Percentiles rank a stretch among this genome's conserved stretches.
These are phyloP conservation scores for Ceryle rudis DNA, from an alignment of 2,797 vertebrate species.

Conservation along the genomic window DNA sequence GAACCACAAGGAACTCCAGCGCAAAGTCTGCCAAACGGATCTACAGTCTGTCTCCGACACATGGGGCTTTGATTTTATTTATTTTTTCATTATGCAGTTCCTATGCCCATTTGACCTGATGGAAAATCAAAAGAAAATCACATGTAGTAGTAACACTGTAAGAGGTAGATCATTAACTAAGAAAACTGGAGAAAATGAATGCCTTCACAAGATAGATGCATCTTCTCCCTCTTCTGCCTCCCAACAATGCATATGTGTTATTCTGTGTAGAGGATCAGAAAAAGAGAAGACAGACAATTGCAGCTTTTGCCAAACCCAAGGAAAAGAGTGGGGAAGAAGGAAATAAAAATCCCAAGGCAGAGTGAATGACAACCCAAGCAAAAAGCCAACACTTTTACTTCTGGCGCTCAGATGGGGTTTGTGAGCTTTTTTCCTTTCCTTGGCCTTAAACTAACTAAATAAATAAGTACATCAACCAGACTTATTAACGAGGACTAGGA, in stretches of 20 bases:
- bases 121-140: slow-evolving; percentile 37
- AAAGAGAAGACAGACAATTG: slow-evolving; percentile 78
- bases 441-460: slow-evolving; percentile 63
- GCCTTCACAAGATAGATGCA: slow-evolving; percentile 71
- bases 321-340: not conserved
- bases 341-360: slow-evolving; percentile 61
- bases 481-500: slow-evolving; percentile 59
- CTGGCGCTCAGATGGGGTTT: slow-evolving; percentile 12
- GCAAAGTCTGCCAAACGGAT: not conserved
- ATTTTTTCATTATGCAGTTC: not conserved
- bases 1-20: not conserved
- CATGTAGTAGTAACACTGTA: not conserved
- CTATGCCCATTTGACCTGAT: not conserved
- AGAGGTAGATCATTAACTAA: slow-evolving; percentile 62
- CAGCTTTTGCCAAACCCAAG: slow-evolving; percentile 75
- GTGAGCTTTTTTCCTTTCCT: slow-evolving; percentile 55
- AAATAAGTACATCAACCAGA: slow-evolving; percentile 49
- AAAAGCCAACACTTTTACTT: slow-evolving; percentile 2
- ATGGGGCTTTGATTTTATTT: not conserved
- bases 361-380: slow-evolving; percentile 72
- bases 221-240: not conserved
- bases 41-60: not conserved
- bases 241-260: slow-evolving; percentile 53
- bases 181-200: slow-evolving; percentile 67
- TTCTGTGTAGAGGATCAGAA: slow-evolving; percentile 75